Evolutionary conservation across 2,113 vertebrate species (phyloP), one percentile per base, ranked within the genome.

Genomic region (Alaudala cheleensis): DNA sequence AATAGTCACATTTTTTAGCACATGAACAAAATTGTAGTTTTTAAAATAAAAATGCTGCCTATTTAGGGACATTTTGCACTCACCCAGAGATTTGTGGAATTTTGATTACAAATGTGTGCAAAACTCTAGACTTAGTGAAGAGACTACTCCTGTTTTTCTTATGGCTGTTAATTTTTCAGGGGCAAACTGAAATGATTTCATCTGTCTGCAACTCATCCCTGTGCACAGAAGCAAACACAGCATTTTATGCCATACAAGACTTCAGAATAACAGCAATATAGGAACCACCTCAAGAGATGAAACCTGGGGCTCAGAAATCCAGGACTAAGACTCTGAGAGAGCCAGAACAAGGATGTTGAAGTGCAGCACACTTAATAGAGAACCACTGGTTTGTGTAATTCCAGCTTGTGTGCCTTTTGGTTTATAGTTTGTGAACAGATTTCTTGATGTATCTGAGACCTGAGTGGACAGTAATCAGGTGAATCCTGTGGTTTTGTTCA

Each of bases 301-400:
- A 61, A 73, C 23, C 50, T 42, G 42, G 42, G 66, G 44, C 9
- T 39, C 3, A 0, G 15, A 29, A 5, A 0, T 25, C 13, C 17
- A n/a, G n/a, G 26, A 33, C 1, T 25, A 10, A 4, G 12, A 51
- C 60, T 81, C 57, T 26, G 29, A 76, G 24, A 86, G 23, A 70
- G 31, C 51, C 47, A 62, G 31, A 44, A 54, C 56, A 57, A 53
- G 57, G 25, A 93, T 24, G 11, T 40, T 78, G 44, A 64, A n/a
- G 10, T n/a, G n/a, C 79, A 47, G 14, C 1, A 24, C 3, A 81
- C 15, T 44, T 67, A 64, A n/a, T 9, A 54, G 42, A 50, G 7
- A 53, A 34, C 3, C 33, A 21, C 7, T 76, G 9, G 5, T 40
- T 91, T 71, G 50, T 70, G 84, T 66, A 62, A 73, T 71, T 74